Evolutionary conservation across 2,113 vertebrate species (phyloP).

Genomic region (Eulemur rufifrons): DNA sequence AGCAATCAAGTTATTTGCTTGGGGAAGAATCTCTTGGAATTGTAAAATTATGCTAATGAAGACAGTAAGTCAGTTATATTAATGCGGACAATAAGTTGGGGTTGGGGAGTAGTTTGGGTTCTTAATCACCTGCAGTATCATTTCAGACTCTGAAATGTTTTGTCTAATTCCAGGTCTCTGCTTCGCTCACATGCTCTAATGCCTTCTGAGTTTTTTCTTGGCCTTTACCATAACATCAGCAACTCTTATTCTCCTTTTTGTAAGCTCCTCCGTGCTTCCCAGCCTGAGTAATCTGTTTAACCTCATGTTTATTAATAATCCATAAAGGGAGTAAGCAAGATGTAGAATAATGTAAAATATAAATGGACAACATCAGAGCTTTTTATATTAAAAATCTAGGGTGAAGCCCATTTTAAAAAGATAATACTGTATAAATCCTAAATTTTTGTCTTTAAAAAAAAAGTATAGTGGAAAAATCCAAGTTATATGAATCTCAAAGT

Average conservation of each 20-base stretch:
- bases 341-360: conserved; percentile 13
- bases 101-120: background rate
- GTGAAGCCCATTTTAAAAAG: background rate
- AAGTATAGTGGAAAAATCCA: background rate
- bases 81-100: background rate
- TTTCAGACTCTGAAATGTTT: background rate
- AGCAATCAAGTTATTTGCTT: background rate
- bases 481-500: conserved; percentile 11
- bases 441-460: background rate
- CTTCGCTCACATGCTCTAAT: background rate
- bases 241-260: background rate
- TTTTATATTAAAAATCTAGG: conserved; percentile 32
- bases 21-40: background rate
- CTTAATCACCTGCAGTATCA: background rate
- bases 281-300: background rate
- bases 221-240: background rate
- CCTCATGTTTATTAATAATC: background rate
- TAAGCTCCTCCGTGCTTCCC: background rate
- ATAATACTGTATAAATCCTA: background rate
- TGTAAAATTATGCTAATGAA: background rate
- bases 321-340: background rate
- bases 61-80: background rate
- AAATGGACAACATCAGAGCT: background rate
- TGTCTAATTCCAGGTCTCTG: background rate
- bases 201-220: background rate